Conservation (phyloP, 2,888 invertebrate species). For the Dolichopus griseipennis region DNA sequence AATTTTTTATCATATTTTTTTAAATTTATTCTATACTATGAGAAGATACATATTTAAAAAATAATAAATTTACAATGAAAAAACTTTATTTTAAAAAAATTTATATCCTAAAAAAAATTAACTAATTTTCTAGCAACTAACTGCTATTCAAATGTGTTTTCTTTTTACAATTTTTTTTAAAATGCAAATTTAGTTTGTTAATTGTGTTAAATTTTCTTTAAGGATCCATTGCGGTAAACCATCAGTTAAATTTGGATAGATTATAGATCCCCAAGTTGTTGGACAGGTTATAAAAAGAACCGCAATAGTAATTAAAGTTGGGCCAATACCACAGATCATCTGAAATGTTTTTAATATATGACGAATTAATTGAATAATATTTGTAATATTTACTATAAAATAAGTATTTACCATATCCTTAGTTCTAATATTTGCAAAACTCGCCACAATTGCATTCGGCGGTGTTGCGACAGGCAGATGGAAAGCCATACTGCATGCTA, state of each 20-base stretch:
- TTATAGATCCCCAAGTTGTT: conserved; percentile 52
- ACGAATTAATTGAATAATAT: not conserved
- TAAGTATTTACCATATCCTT: conserved; percentile 58
- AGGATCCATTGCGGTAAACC: conserved; percentile 61
- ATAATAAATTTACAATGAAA: too few species aligned
- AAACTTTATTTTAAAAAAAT: too few species aligned
- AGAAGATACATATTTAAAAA: too few species aligned
- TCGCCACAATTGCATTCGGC: conserved; percentile 87
- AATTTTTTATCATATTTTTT: too few species aligned
- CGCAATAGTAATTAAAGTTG: conserved; percentile 65
- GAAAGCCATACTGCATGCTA: conserved; percentile 87
- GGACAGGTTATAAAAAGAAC: conserved; percentile 64
- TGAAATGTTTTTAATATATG: conserved; percentile 30
- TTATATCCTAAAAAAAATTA: too few species aligned
- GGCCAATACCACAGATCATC: conserved; percentile 68
- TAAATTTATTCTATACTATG: too few species aligned
- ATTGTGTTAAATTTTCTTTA: conserved; percentile 32
- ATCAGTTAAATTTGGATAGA: conserved; percentile 51
- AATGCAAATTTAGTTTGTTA: too few species aligned
- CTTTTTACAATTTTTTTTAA: too few species aligned
- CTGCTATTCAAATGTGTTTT: not conserved
- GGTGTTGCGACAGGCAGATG: conserved; percentile 92
- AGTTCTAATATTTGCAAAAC: conserved; percentile 69
- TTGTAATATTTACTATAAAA: not conserved
- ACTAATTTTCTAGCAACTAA: too few species aligned